Percentiles rank a stretch among this genome's conserved stretches.
Evolutionary conservation across 2,888 invertebrate species (phyloP).

Genomic region (Corythucha ciliata): DNA sequence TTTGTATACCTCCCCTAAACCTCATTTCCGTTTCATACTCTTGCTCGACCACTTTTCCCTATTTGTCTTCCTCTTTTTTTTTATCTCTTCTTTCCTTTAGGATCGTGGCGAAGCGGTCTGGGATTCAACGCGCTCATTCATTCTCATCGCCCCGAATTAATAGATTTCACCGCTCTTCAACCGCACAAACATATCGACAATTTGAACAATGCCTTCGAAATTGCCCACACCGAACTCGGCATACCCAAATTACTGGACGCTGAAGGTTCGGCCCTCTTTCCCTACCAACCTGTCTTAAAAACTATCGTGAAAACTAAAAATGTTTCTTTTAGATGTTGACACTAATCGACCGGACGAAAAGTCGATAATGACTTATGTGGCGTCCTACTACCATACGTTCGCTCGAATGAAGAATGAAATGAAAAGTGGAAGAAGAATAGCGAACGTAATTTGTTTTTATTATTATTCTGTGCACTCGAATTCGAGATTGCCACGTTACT

Average conservation of each 20-base stretch:
- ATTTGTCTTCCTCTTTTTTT: not conserved
- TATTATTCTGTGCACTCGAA: not conserved
- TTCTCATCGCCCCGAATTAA: slow-evolving; percentile 90
- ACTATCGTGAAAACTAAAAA: not conserved
- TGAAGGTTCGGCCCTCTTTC: slow-evolving; percentile 59
- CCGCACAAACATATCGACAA: slow-evolving; percentile 83
- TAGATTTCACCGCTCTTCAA: slow-evolving; percentile 73
- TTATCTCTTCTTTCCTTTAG: slow-evolving; percentile 41
- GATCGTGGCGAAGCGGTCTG: slow-evolving; percentile 91
- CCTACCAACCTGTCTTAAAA: not conserved
- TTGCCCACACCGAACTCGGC: slow-evolving; percentile 84
- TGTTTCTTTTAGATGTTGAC: slow-evolving; percentile 65
- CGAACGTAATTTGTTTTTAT: slow-evolving; percentile 75
- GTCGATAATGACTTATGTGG: slow-evolving; percentile 97
- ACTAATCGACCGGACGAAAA: slow-evolving; percentile 92
- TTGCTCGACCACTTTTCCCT: not conserved
- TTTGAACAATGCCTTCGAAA: slow-evolving; percentile 94
- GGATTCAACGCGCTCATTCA: slow-evolving; percentile 99
- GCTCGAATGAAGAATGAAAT: slow-evolving; percentile 98
- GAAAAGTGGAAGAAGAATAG: slow-evolving; percentile 93
- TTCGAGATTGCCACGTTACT: not conserved
- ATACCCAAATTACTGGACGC: slow-evolving; percentile 90
- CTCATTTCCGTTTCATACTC: not conserved
- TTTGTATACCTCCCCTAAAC: slow-evolving; percentile 32
- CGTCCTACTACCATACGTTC: slow-evolving; percentile 98